These are phyloP conservation scores for Ctenoplectra terminalis DNA, from an alignment of 1,140 invertebrate species.

Conservation along the genomic window DNA sequence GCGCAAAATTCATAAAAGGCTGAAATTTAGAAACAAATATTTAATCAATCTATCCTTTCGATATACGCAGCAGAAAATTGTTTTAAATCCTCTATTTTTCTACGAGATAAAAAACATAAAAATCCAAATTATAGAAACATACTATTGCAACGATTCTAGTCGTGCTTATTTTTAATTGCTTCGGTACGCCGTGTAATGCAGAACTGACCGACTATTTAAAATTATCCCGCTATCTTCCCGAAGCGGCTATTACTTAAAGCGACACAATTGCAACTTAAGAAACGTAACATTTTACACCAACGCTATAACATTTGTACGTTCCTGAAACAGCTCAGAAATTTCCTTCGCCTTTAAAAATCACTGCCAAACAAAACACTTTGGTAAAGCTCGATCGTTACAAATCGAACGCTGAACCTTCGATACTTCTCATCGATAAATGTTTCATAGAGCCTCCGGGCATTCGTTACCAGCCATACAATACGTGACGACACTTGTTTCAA, in stretches of 20 bases:
- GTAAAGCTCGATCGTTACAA: neutral
- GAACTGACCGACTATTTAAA: neutral
- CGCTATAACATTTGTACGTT: neutral
- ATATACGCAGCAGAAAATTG: too few species aligned
- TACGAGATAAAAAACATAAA: too few species aligned
- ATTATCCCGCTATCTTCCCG: neutral
- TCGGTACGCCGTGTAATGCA: too few species aligned
- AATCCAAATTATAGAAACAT: neutral
- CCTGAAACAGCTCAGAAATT: too few species aligned
- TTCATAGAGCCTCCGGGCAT: neutral
- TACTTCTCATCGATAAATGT: neutral
- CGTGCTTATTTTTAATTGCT: conserved; percentile 11
- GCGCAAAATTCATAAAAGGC: neutral
- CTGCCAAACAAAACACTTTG: neutral
- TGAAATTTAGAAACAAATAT: neutral
- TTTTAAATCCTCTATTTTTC: too few species aligned
- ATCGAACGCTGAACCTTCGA: neutral
- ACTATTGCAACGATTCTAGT: neutral
- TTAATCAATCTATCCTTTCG: too few species aligned
- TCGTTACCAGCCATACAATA: neutral
- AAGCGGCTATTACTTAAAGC: neutral
- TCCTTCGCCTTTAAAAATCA: too few species aligned
- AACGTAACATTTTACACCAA: neutral
- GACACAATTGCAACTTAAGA: neutral
- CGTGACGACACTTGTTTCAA: neutral